phyloP scores from a whole-genome alignment of 2,888 invertebrate species.

The Trichacis sp. region DNA sequence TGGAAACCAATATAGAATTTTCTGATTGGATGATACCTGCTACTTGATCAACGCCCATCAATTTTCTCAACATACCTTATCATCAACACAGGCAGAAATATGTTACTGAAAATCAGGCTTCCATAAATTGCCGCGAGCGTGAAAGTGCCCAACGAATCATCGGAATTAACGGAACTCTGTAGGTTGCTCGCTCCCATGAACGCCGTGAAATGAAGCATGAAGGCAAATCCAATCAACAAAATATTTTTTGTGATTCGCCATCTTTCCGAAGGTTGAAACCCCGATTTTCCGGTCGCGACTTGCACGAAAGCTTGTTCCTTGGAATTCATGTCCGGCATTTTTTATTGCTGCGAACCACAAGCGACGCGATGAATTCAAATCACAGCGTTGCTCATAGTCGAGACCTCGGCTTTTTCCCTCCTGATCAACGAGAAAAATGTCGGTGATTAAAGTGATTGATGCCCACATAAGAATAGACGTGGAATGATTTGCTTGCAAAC shows the following conservation, averaged over 20 bases:
- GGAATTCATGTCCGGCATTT: constrained; percentile 7
- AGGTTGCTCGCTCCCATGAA: constrained; percentile 88
- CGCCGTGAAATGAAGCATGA: constrained; percentile 93
- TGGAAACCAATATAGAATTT: too few relatives aligned
- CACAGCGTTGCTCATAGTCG: background rate
- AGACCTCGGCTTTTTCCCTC: background rate
- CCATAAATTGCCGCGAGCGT: constrained; percentile 89
- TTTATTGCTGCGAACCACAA: too few relatives aligned
- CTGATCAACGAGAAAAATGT: background rate
- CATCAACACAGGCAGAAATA: constrained; percentile 86
- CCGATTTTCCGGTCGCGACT: constrained; percentile 40
- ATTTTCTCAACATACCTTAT: constrained; percentile 75
- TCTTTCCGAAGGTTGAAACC: constrained; percentile 72
- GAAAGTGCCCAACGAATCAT: constrained; percentile 84
- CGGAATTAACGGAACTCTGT: constrained; percentile 87
- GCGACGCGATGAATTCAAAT: background rate
- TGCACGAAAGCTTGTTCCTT: constrained; percentile 45
- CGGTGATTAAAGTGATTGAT: background rate
- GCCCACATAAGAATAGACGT: background rate
- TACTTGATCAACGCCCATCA: too few relatives aligned
- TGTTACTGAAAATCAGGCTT: constrained; percentile 88
- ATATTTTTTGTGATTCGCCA: constrained; percentile 88
- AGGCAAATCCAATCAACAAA: constrained; percentile 85
- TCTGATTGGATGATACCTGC: too few relatives aligned
- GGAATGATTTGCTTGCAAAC: background rate